Evolutionary conservation across 1,140 invertebrate species (phyloP).

Genomic region (Colletes latitarsis): DNA sequence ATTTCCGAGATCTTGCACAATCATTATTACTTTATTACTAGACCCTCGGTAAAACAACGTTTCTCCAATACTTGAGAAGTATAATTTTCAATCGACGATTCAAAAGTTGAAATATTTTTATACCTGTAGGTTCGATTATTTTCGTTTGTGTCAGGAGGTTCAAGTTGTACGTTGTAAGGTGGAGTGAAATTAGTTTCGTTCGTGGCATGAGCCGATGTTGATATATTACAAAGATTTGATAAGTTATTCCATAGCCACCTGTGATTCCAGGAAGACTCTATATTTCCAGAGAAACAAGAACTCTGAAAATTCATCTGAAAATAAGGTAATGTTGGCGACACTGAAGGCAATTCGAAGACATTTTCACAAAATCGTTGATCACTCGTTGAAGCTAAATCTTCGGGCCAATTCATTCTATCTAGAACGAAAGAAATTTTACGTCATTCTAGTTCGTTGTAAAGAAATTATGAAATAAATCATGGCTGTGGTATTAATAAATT

Average conservation of each 20-base stretch:
- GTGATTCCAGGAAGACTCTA: conserved; percentile 50
- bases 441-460: background rate
- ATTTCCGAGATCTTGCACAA: too few species aligned
- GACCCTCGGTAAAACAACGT: too few species aligned
- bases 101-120: background rate
- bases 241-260: conserved; percentile 42
- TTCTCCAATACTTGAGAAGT: too few species aligned
- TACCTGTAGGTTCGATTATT: conserved; percentile 63
- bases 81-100: background rate
- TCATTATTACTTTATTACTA: too few species aligned
- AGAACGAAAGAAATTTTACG: background rate
- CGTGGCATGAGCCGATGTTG: background rate
- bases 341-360: conserved; percentile 57
- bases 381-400: conserved; percentile 14
- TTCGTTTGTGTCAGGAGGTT: conserved; percentile 42
- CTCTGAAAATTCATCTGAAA: conserved; percentile 37
- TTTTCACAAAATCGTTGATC: conserved; percentile 39
- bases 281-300: conserved; percentile 30
- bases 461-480: background rate
- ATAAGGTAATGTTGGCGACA: conserved; percentile 41
- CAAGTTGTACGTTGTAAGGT: conserved; percentile 19
- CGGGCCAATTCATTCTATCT: conserved; percentile 40
- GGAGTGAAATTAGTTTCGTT: conserved; percentile 32
- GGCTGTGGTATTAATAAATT: background rate
- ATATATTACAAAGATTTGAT: conserved; percentile 21